Evolutionary conservation across 2,797 vertebrate species (phyloP).

Genomic region (Eulemur coronatus): DNA sequence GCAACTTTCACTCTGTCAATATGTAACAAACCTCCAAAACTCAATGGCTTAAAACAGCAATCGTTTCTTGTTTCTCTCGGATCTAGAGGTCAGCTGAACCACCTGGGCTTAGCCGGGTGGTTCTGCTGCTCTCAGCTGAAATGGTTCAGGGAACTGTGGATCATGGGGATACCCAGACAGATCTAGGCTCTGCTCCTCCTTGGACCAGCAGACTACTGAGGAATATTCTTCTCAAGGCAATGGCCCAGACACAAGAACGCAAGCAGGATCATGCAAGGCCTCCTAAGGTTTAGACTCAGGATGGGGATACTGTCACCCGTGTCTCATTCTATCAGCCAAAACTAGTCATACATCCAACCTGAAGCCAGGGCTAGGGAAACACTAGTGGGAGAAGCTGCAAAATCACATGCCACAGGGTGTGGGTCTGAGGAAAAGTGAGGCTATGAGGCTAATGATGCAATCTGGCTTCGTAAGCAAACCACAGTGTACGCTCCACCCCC

Average conservation of each 20-base stretch:
- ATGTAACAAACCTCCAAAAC: background rate
- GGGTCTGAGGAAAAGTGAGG: background rate
- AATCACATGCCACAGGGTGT: background rate
- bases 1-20: background rate
- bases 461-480: background rate
- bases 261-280: rapidly evolving
- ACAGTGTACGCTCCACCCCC: no score
- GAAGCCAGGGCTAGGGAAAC: background rate
- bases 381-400: background rate
- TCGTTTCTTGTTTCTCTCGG: background rate
- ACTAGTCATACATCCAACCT: background rate
- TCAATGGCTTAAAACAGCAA: background rate
- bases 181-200: background rate
- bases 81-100: background rate
- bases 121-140: background rate
- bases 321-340: background rate
- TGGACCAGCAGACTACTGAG: background rate
- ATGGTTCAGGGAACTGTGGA: background rate
- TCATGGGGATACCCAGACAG: background rate
- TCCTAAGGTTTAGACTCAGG: background rate
- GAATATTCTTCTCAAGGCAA: background rate
- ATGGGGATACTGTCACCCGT: background rate
- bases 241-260: background rate
- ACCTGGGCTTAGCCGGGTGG: background rate
- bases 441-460: no score